phyloP scores from a whole-genome alignment of 2,888 invertebrate species.

The Papilio elwesi region DNA sequence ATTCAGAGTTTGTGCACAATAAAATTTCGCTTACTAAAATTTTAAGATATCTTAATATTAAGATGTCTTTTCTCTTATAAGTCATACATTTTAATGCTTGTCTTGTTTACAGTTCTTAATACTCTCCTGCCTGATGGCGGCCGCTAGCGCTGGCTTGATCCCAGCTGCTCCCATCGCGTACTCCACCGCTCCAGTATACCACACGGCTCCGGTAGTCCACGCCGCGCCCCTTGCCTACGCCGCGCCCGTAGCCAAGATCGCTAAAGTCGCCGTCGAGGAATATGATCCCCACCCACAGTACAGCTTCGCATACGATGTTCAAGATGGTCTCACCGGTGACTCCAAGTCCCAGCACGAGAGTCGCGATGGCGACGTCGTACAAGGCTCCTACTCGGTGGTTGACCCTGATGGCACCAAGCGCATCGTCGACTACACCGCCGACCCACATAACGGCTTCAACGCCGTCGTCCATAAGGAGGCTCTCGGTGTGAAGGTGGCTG shows the following conservation, averaged over 20 bases:
- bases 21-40: too few species aligned
- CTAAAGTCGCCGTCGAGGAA: conserved; percentile 60
- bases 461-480: conserved; percentile 81
- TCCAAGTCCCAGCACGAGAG: conserved; percentile 76
- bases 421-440: conserved; percentile 81
- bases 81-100: background rate
- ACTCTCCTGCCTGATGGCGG: conserved; percentile 69
- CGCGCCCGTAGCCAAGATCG: conserved; percentile 57
- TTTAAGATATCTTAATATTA: too few species aligned
- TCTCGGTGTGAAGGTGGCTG: conserved; percentile 58
- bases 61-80: background rate
- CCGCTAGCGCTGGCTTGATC: conserved; percentile 67
- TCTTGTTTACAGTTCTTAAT: conserved; percentile 66
- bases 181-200: conserved; percentile 48
- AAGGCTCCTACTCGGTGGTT: conserved; percentile 82
- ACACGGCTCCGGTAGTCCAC: conserved; percentile 59
- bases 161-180: conserved; percentile 74
- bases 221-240: conserved; percentile 63
- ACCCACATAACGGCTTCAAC: conserved; percentile 81
- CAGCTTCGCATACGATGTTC: conserved; percentile 83
- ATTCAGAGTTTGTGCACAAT: too few species aligned
- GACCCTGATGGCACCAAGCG: conserved; percentile 84
- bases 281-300: conserved; percentile 74
- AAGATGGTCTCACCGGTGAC: conserved; percentile 81
- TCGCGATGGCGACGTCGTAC: conserved; percentile 75